Evolutionary conservation across 2,797 vertebrate genomes (phyloP), one percentile per base, ranked within the genome.

Genomic region (Chaetodon trifasciatus): DNA sequence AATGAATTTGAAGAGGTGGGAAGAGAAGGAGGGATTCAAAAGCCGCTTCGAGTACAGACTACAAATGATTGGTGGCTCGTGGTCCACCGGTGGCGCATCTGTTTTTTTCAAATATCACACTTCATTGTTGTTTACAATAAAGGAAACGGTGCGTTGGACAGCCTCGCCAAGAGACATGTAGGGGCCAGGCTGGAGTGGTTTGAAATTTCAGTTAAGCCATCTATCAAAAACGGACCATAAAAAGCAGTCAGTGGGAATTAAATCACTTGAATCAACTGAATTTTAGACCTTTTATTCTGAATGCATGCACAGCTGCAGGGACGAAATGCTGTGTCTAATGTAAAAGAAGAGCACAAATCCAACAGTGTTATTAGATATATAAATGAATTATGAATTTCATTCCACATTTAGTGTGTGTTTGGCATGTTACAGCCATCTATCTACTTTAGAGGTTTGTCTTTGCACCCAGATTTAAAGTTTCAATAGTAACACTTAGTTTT

Each of bases 1-100:
- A 98, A 98, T 98, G 86, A 55, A 68, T 76, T 76, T 83, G 40
- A 82, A 81, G 89, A 90, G 90, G 78, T 69, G 81, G 86, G 87
- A 47, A 71, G 79, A 89, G 88, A 74, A 96, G 97, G 88, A 96
- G 94, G 91, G 94, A 85, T 86, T 81, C 81, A 84, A 85, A 81
- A 81, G 85, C 75, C 88, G 87, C 89, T 83, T 77, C 61, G 83
- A 86, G 85, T 81, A 40, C 86, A 83, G 91, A 87, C 92, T 91
- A 86, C 91, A 91, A 81, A 90, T 93, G 94, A 94, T 93, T 93
- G 94, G 94, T 93, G 89, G 91, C 82, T 89, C 86, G 68, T 17
- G 58, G 91, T 87, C 85, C 91, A 90, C 89, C 91, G 90, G 89
- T 83, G 78, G 86, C 77, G 88, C 89, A 86, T 86, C 82, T 84